Percentiles rank a stretch among this genome's conserved stretches.
Conservation (phyloP, 2,113 vertebrate genomes). For the Corythaeola cristata region DNA sequence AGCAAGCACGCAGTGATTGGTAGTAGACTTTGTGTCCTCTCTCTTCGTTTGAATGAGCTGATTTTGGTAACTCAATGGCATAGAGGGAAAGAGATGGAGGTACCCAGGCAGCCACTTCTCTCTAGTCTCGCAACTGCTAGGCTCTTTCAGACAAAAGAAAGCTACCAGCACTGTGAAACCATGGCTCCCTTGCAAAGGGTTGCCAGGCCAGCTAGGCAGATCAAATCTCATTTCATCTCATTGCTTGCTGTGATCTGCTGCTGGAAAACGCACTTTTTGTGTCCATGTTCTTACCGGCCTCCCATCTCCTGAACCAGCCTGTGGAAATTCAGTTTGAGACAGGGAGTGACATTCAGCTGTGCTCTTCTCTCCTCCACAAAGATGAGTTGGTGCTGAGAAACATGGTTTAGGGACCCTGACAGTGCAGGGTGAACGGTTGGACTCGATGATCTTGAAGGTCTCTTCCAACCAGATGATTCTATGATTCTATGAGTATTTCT, state of each 20-base stretch:
- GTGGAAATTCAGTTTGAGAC: neutral
- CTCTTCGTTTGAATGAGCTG: neutral
- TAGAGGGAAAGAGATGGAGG: neutral
- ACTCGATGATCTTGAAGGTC: too few relatives aligned
- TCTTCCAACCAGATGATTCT: too few relatives aligned
- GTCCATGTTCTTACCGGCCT: neutral
- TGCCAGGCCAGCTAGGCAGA: neutral
- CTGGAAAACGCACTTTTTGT: neutral
- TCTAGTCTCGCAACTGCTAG: neutral
- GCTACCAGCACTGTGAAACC: neutral
- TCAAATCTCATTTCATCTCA: neutral
- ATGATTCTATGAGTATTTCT: too few relatives aligned
- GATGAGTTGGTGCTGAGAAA: too few relatives aligned
- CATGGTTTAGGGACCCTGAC: too few relatives aligned
- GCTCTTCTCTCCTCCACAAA: neutral
- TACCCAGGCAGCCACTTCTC: neutral
- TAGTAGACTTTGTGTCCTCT: neutral
- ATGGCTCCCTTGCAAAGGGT: neutral
- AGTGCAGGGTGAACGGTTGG: too few relatives aligned
- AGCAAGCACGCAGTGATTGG: neutral
- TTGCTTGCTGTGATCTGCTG: neutral
- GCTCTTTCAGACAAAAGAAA: neutral
- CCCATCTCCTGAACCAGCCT: neutral
- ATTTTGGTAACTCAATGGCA: neutral
- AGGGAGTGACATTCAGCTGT: neutral